A percentile compares a stretch with the other conserved stretches of the same genome.
phyloP scores from a whole-genome alignment of 2,797 vertebrate genomes.

The Poecilia wingei region DNA sequence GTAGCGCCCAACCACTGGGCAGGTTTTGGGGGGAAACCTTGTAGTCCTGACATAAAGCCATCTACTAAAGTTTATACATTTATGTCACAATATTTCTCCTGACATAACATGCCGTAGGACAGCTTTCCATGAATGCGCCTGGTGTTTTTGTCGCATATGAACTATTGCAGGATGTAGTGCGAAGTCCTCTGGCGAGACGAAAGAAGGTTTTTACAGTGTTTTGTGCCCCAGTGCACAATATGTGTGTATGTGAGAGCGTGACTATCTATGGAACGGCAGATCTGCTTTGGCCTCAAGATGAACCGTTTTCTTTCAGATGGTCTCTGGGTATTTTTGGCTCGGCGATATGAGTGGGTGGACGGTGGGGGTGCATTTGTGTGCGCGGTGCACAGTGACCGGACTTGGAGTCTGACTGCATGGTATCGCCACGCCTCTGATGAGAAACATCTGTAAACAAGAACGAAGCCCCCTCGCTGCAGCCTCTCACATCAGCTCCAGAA shows the following conservation, averaged over 20 bases:
- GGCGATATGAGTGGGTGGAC: constrained; percentile 30
- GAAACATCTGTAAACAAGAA: constrained; percentile 81
- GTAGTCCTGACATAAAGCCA: constrained; percentile 27
- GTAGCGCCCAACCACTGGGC: too few relatives aligned
- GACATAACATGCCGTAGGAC: constrained; percentile 17
- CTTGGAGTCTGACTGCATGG: constrained; percentile 62
- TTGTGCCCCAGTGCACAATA: not conserved
- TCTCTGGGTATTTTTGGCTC: constrained; percentile 69
- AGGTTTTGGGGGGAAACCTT: too few relatives aligned
- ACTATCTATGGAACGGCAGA: constrained; percentile 22
- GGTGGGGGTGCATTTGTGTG: constrained; percentile 21
- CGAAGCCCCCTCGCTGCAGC: constrained; percentile 64
- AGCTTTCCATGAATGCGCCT: constrained; percentile 7
- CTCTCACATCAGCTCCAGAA: constrained; percentile 53
- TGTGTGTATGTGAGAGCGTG: constrained; percentile 11
- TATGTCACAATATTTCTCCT: constrained; percentile 33
- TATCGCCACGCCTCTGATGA: constrained; percentile 70
- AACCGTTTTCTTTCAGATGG: constrained; percentile 62
- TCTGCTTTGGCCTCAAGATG: constrained; percentile 48
- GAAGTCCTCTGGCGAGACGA: not conserved
- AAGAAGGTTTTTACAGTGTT: not conserved
- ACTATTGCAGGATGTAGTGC: not conserved
- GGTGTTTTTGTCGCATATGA: constrained; percentile 12
- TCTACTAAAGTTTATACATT: constrained; percentile 46
- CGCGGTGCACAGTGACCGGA: constrained; percentile 58